Conservation (phyloP, 1,140 invertebrate species). For the Colletes gigas region DNA sequence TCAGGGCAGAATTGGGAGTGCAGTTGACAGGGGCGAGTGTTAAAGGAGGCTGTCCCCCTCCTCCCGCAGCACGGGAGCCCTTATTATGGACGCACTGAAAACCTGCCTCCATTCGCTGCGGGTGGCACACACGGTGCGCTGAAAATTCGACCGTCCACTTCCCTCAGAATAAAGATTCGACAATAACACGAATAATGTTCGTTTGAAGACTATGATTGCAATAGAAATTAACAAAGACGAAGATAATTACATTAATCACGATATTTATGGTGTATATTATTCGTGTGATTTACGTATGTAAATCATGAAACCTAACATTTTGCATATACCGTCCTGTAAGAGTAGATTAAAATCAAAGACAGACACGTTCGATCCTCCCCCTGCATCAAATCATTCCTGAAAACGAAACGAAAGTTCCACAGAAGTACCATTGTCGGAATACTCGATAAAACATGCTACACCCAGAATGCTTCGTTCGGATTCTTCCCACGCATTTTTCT, state of each 20-base stretch:
- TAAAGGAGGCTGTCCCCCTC: conserved; percentile 34
- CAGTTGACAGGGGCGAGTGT: conserved; percentile 54
- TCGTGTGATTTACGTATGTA: no score
- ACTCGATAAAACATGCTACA: background rate
- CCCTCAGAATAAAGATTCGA: conserved; percentile 24
- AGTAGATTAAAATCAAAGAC: no score
- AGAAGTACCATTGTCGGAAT: background rate
- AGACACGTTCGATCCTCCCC: no score
- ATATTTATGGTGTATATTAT: no score
- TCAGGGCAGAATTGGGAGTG: conserved; percentile 50
- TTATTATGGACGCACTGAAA: conserved; percentile 47
- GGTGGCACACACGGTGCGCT: conserved; percentile 40
- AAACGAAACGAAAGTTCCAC: background rate
- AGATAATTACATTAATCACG: no score
- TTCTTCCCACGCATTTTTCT: background rate
- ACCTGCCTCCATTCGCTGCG: conserved; percentile 48
- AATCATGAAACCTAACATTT: no score
- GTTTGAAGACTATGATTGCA: no score
- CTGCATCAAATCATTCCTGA: no score
- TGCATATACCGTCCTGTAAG: no score
- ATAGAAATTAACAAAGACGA: no score
- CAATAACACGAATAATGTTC: background rate
- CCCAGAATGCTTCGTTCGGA: background rate
- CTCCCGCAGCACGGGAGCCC: conserved; percentile 30
- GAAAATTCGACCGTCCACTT: conserved; percentile 14